phyloP scores from a whole-genome alignment of 1,140 invertebrate genomes.

The Diachasma alloeum region DNA sequence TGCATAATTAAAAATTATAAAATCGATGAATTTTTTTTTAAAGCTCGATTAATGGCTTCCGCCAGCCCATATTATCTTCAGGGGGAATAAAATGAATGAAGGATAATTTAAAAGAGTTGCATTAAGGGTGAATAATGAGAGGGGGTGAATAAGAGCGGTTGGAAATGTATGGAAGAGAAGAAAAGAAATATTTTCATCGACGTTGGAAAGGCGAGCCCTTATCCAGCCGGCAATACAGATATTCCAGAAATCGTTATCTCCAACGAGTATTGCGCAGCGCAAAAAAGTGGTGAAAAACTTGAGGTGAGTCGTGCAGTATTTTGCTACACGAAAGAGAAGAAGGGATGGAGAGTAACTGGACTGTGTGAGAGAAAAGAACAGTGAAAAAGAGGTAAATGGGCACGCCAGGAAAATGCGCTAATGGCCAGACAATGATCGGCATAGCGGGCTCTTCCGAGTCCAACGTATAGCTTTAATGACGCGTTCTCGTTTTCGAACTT shows the following conservation, averaged over 20 bases:
- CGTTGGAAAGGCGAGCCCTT: neutral
- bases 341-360: neutral
- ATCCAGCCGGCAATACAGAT: slow-evolving; percentile 15
- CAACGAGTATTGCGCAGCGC: neutral
- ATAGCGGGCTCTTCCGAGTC: slow-evolving; percentile 27
- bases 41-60: neutral
- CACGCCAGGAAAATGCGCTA: slow-evolving; percentile 28
- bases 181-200: neutral
- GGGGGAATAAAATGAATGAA: neutral
- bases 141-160: neutral
- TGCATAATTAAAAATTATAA: no score
- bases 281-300: neutral
- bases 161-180: neutral
- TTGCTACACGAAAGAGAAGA: neutral
- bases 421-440: slow-evolving; percentile 41
- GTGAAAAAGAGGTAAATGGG: neutral
- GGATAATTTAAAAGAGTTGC: neutral
- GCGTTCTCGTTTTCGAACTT: slow-evolving; percentile 26
- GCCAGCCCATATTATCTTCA: neutral
- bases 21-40: no score
- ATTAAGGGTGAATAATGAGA: neutral
- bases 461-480: slow-evolving; percentile 29
- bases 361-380: neutral
- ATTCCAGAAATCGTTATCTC: slow-evolving; percentile 26
- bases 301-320: neutral